Percentiles rank a stretch among this genome's conserved stretches.
Evolutionary conservation across 53 echinoderm and acorn worm species (phyloP).

Genomic region (Holothuria scabra): DNA sequence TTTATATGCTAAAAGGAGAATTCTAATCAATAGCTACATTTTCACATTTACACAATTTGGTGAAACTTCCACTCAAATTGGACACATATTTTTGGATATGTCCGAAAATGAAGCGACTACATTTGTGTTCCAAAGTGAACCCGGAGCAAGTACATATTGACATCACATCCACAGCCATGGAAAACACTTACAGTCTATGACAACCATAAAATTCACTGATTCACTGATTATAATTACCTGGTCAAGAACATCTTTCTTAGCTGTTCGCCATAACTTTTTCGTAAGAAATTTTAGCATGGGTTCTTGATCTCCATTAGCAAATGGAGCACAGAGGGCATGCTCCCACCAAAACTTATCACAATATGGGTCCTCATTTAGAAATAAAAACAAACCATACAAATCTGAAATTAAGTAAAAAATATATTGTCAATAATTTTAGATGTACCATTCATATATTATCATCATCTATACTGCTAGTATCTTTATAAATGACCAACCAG

Average conservation of each 20-base stretch:
- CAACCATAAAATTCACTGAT: too few relatives aligned
- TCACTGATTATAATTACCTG: slow-evolving; percentile 24
- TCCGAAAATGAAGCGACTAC: too few relatives aligned
- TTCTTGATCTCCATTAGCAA: slow-evolving; percentile 72
- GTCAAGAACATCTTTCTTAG: slow-evolving; percentile 90
- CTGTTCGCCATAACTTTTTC: slow-evolving; percentile 81
- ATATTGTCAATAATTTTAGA: background rate
- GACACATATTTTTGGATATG: too few relatives aligned
- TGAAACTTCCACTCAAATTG: too few relatives aligned
- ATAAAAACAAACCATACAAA: slow-evolving; percentile 93
- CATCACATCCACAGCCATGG: too few relatives aligned
- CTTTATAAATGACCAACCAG: too few relatives aligned
- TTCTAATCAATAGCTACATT: too few relatives aligned
- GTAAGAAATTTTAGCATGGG: slow-evolving; percentile 83
- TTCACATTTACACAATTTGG: too few relatives aligned
- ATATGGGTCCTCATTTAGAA: slow-evolving; percentile 92
- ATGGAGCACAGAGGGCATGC: slow-evolving; percentile 74
- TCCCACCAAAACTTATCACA: slow-evolving; percentile 97
- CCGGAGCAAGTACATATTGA: too few relatives aligned
- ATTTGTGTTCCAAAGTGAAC: too few relatives aligned
- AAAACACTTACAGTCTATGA: too few relatives aligned
- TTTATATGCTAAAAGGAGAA: too few relatives aligned
- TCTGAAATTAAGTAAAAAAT: slow-evolving; percentile 54
- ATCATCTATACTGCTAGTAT: background rate
- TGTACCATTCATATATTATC: background rate